Conservation (phyloP, 2,888 invertebrate species). For the Azorinus chamasolen region DNA sequence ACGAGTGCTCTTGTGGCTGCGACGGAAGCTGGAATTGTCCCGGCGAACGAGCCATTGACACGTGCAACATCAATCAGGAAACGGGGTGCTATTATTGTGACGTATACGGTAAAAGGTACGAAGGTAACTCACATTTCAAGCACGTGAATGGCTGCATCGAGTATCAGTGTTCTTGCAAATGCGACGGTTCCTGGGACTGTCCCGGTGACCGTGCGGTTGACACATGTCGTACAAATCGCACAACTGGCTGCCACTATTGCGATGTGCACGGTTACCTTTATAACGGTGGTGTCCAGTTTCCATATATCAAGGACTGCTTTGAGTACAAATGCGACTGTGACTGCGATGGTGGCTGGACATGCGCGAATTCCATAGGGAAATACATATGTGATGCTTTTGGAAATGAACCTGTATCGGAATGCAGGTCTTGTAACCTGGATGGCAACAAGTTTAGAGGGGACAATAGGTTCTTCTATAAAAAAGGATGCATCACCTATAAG, state of each 20-base stretch:
- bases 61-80: slow-evolving; percentile 63
- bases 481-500: slow-evolving; percentile 53
- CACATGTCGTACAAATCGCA: slow-evolving; percentile 62
- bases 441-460: slow-evolving; percentile 57
- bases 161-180: slow-evolving; percentile 65
- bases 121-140: slow-evolving; percentile 72
- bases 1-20: slow-evolving; percentile 77
- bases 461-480: slow-evolving; percentile 42
- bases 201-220: slow-evolving; percentile 66
- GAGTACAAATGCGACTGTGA: slow-evolving; percentile 75
- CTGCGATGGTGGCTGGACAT: slow-evolving; percentile 79
- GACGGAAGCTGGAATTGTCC: slow-evolving; percentile 80
- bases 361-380: slow-evolving; percentile 43
- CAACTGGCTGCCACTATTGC: slow-evolving; percentile 72
- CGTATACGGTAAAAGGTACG: slow-evolving; percentile 62
- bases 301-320: slow-evolving; percentile 72
- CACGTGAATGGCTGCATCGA: slow-evolving; percentile 71
- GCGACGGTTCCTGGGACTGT: slow-evolving; percentile 70
- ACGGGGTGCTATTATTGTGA: slow-evolving; percentile 69
- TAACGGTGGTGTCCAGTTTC: slow-evolving; percentile 71
- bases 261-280: slow-evolving; percentile 65
- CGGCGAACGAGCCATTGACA: slow-evolving; percentile 63
- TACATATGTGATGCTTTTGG: slow-evolving; percentile 45
- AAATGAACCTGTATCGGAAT: slow-evolving; percentile 23
- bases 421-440: slow-evolving; percentile 61